Evolutionary conservation across 1,140 invertebrate species (phyloP).

Genomic region (Antheraea pernyi): DNA sequence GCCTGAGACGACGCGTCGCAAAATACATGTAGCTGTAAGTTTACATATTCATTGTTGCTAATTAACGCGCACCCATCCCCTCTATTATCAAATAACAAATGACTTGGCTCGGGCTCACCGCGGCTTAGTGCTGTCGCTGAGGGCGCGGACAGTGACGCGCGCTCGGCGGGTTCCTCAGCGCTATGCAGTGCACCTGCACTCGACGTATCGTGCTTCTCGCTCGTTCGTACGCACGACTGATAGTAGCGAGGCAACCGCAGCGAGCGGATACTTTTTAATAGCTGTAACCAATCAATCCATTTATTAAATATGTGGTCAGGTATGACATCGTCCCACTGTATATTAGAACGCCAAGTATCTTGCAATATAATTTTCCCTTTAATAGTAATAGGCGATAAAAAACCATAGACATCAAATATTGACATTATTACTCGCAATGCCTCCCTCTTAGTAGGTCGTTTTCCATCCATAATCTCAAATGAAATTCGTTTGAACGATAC

Average conservation of each 20-base stretch:
- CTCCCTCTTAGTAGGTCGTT: conserved; percentile 31
- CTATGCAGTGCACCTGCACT: background rate
- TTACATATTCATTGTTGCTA: conserved; percentile 6
- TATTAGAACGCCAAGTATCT: conserved; percentile 22
- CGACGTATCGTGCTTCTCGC: background rate
- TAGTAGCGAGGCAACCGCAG: conserved; percentile 23
- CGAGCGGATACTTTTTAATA: conserved; percentile 3
- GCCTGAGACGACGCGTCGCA: conserved; percentile 25
- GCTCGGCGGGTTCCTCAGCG: background rate
- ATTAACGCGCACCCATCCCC: background rate
- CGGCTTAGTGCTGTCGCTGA: background rate
- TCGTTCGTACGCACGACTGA: background rate
- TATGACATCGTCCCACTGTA: conserved; percentile 22
- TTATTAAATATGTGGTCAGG: conserved; percentile 14
- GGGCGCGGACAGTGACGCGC: background rate
- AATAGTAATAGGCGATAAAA: conserved; percentile 26
- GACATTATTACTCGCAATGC: conserved; percentile 25
- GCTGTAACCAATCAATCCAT: conserved; percentile 22
- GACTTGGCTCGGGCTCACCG: background rate
- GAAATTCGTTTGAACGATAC: conserved; percentile 26
- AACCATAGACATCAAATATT: conserved; percentile 27
- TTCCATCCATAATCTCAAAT: conserved; percentile 19
- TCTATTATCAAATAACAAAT: background rate
- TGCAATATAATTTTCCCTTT: conserved; percentile 23
- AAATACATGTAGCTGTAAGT: conserved; percentile 31